Evolutionary conservation across 2,888 invertebrate species (phyloP).

Genomic region (Myopa tessellatipennis): DNA sequence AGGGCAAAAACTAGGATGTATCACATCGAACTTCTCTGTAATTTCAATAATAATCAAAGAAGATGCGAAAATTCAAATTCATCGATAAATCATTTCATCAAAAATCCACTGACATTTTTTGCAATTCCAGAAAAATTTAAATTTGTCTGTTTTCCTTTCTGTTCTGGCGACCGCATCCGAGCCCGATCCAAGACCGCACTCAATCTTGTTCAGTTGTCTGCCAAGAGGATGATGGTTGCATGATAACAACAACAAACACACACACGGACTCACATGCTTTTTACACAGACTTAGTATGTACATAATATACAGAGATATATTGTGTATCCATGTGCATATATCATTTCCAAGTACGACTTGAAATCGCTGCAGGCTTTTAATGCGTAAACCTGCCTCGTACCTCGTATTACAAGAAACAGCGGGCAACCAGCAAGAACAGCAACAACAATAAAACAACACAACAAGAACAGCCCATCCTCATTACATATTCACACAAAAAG

Average conservation of each 20-base stretch:
- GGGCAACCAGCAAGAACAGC: slow-evolving; percentile 5
- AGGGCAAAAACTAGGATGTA: too few species aligned
- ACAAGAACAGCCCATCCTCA: slow-evolving; percentile 38
- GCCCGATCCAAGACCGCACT: background rate
- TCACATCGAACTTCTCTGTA: too few species aligned
- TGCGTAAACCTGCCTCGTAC: slow-evolving; percentile 49
- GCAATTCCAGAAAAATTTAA: too few species aligned
- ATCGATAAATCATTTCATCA: too few species aligned
- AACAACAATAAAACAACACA: slow-evolving; percentile 43
- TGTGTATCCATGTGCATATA: background rate
- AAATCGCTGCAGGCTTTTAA: slow-evolving; percentile 45
- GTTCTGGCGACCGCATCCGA: background rate
- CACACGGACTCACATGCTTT: background rate
- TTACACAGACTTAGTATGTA: background rate
- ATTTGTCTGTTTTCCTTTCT: too few species aligned
- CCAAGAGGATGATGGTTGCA: background rate
- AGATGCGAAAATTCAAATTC: too few species aligned
- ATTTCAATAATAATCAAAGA: too few species aligned
- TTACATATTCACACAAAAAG: slow-evolving; percentile 48
- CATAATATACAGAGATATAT: background rate
- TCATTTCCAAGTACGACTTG: slow-evolving; percentile 10
- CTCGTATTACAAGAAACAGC: slow-evolving; percentile 28
- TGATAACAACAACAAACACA: background rate
- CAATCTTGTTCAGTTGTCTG: slow-evolving; percentile 1
- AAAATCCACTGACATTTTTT: too few species aligned